Base-by-base conservation (phyloP, 2,113 vertebrate species). In the Todiramphus saurophagus region DNA sequence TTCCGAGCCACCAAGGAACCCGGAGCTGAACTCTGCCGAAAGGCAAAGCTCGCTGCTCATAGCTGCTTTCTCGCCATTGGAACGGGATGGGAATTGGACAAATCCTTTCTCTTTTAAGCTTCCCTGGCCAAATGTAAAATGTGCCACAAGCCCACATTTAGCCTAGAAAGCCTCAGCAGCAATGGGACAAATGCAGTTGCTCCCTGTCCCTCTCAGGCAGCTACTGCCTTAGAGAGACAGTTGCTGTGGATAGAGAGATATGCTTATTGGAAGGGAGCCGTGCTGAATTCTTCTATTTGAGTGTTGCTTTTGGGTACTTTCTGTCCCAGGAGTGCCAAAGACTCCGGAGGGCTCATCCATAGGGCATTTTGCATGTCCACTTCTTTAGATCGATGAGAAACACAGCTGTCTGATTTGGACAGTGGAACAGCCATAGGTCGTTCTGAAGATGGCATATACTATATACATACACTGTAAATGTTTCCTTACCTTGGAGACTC, bases 11-110 rank as follows among this genome's bases (percentile, higher is more conserved):
- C 43, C 0, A 0, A 73, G 78, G 77, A 93, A 73, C 70, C 37
- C 82, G 80, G 81, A 96, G 95, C 76, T 92, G 58, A 85, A 69
- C 77, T 55, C 81, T 76, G 39, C 17, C 67, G 50, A 66, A 84
- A 76, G 16, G 31, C 56, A 96, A 93, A 95, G 64, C 43, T 86
- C 33, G 5, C 39, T 87, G 48, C 76, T 93, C 27, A 21, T 8
- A 69, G 60, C 51, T 84, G 15, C 44, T 68, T 88, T 78, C 62
- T 84, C 12, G 0, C 50, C 24, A 92, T 95, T 62, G 44, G 33
- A 90, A 46, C 31, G 37, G 48, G 41, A 18, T 60, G 15, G 39
- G 19, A 85, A 53, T 79, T 66, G 44, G n/a, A 62, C 43, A 70
- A 50, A 69, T 64, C 21, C n/a, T 90, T 87, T 53, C 53, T 63